These are phyloP conservation scores for Papilio elwesi DNA, from an alignment of 2,888 invertebrate species.

Conservation along the genomic window DNA sequence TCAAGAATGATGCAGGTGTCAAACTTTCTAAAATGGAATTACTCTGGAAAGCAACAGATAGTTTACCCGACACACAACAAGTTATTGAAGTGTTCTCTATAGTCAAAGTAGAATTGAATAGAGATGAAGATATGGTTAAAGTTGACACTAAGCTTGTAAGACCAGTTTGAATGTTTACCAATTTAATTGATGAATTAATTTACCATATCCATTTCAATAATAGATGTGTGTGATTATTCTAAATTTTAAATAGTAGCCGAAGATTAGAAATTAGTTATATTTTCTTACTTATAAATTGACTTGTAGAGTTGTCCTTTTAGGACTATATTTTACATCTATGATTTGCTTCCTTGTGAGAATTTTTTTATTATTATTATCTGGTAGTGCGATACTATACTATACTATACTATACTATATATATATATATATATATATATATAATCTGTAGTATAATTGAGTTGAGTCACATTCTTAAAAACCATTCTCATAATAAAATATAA, in stretches of 20 bases:
- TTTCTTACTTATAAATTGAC: constrained; percentile 20
- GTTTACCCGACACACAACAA: constrained; percentile 60
- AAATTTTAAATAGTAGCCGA: constrained; percentile 17
- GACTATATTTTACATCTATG: constrained; percentile 18
- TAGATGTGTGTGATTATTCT: constrained; percentile 17
- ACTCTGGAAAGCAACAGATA: constrained; percentile 61
- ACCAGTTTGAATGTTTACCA: constrained; percentile 50
- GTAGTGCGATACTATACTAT: background rate
- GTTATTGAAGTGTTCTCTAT: constrained; percentile 74
- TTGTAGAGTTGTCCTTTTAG: constrained; percentile 14
- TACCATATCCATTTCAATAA: constrained; percentile 34
- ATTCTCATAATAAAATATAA: constrained; percentile 6
- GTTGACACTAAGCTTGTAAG: constrained; percentile 74
- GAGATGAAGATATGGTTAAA: constrained; percentile 73
- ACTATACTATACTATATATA: background rate
- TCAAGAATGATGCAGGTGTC: constrained; percentile 67
- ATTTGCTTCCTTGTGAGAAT: background rate
- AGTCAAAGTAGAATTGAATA: constrained; percentile 68
- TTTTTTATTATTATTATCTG: constrained; percentile 4
- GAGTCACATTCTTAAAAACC: background rate
- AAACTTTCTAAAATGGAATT: constrained; percentile 75
- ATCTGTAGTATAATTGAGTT: background rate
- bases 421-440: too few species aligned
- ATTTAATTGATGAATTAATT: constrained; percentile 20
- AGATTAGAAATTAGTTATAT: constrained; percentile 15